phyloP scores from a whole-genome alignment of 2,888 invertebrate genomes.

The Philonicus albiceps region DNA sequence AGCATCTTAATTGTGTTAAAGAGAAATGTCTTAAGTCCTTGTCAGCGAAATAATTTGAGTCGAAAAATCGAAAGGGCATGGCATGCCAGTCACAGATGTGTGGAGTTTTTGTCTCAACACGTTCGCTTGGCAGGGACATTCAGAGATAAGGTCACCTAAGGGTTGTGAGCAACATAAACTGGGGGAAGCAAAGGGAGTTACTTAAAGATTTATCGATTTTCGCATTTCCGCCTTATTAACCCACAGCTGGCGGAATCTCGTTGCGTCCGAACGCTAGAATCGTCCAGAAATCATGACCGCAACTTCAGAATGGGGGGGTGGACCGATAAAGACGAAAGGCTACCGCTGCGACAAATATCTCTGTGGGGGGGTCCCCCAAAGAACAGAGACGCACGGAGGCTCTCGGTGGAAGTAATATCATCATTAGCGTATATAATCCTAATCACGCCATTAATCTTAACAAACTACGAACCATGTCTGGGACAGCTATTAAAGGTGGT shows the following conservation, averaged over 20 bases:
- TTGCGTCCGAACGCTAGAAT: background rate
- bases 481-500: constrained; percentile 39
- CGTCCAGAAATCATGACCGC: background rate
- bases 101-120: background rate
- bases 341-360: background rate
- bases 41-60: background rate
- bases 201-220: constrained; percentile 12
- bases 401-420: constrained; percentile 27
- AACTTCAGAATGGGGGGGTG: background rate
- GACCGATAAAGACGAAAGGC: background rate
- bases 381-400: background rate
- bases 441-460: constrained; percentile 36
- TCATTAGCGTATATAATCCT: constrained; percentile 40
- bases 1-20: background rate
- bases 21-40: background rate
- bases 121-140: background rate
- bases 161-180: background rate
- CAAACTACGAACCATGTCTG: constrained; percentile 40
- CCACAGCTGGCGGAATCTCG: background rate
- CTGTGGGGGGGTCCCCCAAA: background rate
- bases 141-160: background rate
- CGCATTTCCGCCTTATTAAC: constrained; percentile 20
- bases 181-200: background rate
- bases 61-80: background rate
- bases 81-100: background rate